These are phyloP conservation scores for Phalanger gymnotis DNA, from an alignment of 2,797 vertebrate genomes.

Conservation along the genomic window DNA sequence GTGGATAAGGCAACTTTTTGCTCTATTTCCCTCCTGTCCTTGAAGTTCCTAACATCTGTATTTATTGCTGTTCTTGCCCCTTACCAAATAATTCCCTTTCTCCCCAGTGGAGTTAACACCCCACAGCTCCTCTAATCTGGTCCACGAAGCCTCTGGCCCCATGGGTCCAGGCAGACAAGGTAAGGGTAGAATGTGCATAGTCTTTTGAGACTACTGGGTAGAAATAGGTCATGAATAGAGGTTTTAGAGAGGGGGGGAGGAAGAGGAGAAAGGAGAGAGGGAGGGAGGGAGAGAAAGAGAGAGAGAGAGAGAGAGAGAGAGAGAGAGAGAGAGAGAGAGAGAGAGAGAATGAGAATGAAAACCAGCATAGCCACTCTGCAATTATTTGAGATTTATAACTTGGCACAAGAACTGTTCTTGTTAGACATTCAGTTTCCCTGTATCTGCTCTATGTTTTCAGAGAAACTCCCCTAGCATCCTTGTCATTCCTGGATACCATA, in stretches of 20 bases:
- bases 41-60: conserved; percentile 56
- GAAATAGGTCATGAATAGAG: not conserved
- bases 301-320: too few relatives aligned
- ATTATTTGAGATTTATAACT: conserved; percentile 57
- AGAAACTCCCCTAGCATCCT: conserved; percentile 19
- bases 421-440: conserved; percentile 40
- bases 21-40: conserved; percentile 53
- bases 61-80: conserved; percentile 66
- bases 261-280: not conserved
- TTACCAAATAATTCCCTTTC: conserved; percentile 1
- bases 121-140: conserved; percentile 1
- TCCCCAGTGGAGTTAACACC: conserved; percentile 24
- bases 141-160: not conserved
- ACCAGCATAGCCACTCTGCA: not conserved
- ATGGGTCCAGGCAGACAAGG: not conserved
- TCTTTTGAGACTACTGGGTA: not conserved
- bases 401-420: conserved; percentile 17
- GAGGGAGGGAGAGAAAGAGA: not conserved
- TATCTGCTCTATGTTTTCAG: conserved; percentile 41
- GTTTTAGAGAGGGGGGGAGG: not conserved
- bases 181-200: not conserved
- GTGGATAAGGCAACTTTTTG: conserved; percentile 44
- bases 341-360: not conserved
- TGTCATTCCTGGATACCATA: conserved; percentile 2
- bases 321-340: accelerated